Evolutionary conservation across 2,797 vertebrate genomes (phyloP), one percentile per base, ranked within the genome.

Genomic region (Pelodytes ibericus): DNA sequence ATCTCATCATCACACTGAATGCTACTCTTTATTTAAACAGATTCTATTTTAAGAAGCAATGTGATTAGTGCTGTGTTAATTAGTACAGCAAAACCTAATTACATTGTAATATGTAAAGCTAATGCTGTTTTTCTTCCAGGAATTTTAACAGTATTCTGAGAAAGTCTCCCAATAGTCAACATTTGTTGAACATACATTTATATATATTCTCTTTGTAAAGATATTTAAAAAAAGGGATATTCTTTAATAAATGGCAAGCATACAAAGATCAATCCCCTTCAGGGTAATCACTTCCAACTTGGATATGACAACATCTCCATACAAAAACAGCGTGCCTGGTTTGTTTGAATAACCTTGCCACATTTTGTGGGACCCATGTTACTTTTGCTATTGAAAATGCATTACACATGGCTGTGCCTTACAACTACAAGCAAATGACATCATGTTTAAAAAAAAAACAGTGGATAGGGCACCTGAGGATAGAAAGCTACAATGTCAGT

Each of bases 391-490:
- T 53, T 8, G 41, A 30, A n/a, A 30, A 22, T 29, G 11, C 56
- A 72, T 25, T 58, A 30, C 18, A 44, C 58, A 29, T 27, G 39
- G 41, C 18, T 18, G 27, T 24, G 20, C 11, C 18, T 20, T 26
- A 24, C n/a, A 59, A 47, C 69, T 31, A 44, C 33, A 70, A 47
- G 53, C n/a, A 49, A 20, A 53, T 62, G 65, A 36, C 59, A 33
- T 74, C 13, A 49, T 58, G n/a, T 26, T 25, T 66, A 31, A 30
- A 41, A 31, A 31, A 30, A 41, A 31, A 36, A 22, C 13, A 5
- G 8, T 62, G 20, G 27, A 36, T 63, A 53, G 63, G 69, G 69
- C 62, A 71, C 15, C 41, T 65, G 53, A 77, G 75, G 69, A 77
- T 71, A 77, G 20, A 16, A 18, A 13, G 16, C 31, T 18, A 26